These are phyloP conservation scores for Tenthredo livida DNA, from an alignment of 2,888 invertebrate genomes.

Conservation along the genomic window DNA sequence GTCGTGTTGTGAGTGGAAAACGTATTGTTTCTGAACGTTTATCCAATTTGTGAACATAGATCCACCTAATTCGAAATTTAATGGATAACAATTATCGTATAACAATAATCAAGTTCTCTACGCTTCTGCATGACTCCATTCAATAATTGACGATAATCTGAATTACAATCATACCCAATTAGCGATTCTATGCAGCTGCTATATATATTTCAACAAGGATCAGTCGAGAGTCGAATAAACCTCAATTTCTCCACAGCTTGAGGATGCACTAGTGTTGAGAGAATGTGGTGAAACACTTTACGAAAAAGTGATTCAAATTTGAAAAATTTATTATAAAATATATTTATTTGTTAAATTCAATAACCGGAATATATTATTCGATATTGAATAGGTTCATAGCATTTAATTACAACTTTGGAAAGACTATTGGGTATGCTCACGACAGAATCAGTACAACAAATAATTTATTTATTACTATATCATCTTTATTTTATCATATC, in stretches of 20 bases:
- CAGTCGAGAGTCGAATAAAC: background rate
- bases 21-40: background rate
- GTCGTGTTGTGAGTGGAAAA: background rate
- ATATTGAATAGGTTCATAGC: too few species aligned
- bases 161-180: background rate
- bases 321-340: too few species aligned
- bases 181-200: background rate
- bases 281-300: background rate
- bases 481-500: background rate
- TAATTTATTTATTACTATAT: background rate
- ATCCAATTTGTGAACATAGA: background rate
- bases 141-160: background rate
- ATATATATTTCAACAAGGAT: background rate
- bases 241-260: background rate
- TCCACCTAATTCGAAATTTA: background rate
- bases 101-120: background rate
- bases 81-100: background rate
- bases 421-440: background rate
- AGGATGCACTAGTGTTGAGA: background rate
- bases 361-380: too few species aligned
- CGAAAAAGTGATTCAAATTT: background rate
- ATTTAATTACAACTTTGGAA: background rate
- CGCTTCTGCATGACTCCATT: background rate
- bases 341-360: too few species aligned
- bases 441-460: background rate